Evolutionary conservation across 2,113 vertebrate genomes (phyloP).

Genomic region (Elephas maximus): DNA sequence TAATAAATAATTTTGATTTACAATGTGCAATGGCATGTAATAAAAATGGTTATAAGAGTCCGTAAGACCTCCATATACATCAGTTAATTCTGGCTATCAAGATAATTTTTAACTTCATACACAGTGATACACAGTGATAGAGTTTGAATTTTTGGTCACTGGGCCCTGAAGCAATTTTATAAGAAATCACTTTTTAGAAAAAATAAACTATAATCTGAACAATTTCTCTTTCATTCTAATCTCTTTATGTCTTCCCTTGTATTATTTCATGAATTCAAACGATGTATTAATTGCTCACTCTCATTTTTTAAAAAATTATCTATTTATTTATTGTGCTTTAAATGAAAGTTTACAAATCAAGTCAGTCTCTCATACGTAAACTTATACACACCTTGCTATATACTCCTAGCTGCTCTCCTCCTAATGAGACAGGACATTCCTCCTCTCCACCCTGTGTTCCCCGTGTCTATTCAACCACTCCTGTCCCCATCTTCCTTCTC

Average conservation of each 20-base stretch:
- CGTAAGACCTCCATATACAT: not conserved
- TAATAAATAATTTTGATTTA: not conserved
- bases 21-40: not conserved
- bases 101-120: not conserved
- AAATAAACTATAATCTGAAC: conserved; percentile 5
- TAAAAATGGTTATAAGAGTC: not conserved
- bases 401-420: too few species aligned
- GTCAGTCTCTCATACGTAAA: too few species aligned
- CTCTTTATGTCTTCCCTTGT: not conserved
- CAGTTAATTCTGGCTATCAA: not conserved
- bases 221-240: not conserved
- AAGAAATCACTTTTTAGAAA: not conserved
- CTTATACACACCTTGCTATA: too few species aligned
- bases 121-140: not conserved
- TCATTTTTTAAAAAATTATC: not conserved
- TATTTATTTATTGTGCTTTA: too few species aligned
- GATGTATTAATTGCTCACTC: not conserved
- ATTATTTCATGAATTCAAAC: not conserved
- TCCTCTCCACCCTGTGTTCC: too few species aligned
- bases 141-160: not conserved
- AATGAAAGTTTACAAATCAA: too few species aligned
- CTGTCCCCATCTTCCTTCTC: too few species aligned
- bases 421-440: too few species aligned
- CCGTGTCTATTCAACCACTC: too few species aligned
- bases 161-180: conserved; percentile 27